A percentile compares a stretch with the other conserved stretches of the same genome.
phyloP scores from a whole-genome alignment of 2,113 vertebrate species.

The Nyctibius bracteatus region DNA sequence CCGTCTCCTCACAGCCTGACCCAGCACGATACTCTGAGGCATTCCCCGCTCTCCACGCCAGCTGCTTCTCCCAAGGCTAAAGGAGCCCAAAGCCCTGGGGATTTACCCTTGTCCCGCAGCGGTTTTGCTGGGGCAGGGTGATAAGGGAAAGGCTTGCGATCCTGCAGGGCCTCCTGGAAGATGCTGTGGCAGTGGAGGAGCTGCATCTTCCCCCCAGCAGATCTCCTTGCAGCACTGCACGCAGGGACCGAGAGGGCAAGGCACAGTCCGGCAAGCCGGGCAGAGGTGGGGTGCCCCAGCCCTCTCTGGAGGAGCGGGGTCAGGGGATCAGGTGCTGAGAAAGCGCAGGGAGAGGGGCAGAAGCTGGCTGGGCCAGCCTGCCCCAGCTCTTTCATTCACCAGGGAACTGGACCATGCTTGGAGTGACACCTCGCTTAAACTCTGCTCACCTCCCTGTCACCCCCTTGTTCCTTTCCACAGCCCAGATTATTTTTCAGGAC shows the following conservation, averaged over 20 bases:
- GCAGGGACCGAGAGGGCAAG: rapidly evolving
- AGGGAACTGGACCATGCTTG: not conserved
- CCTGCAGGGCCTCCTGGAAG: not conserved
- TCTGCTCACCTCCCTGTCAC: not conserved
- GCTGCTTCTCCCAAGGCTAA: not conserved
- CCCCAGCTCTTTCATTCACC: not conserved
- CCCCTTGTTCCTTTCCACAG: not conserved
- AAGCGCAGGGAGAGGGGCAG: not conserved
- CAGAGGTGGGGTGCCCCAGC: rapidly evolving
- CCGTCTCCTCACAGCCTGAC: not conserved
- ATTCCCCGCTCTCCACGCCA: not conserved
- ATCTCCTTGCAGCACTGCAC: rapidly evolving
- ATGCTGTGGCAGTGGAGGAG: not conserved
- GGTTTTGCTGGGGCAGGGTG: not conserved
- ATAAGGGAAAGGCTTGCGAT: not conserved
- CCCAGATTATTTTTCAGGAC: not conserved
- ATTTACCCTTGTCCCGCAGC: not conserved
- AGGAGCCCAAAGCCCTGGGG: not conserved
- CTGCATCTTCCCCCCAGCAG: rapidly evolving
- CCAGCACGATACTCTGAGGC: not conserved
- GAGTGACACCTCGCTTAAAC: not conserved
- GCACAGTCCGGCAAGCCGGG: rapidly evolving
- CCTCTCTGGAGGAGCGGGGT: not conserved
- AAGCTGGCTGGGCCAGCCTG: not conserved
- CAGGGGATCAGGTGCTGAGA: not conserved